Evolutionary conservation across 2,113 vertebrate species (phyloP).

Genomic region (Lontra canadensis): DNA sequence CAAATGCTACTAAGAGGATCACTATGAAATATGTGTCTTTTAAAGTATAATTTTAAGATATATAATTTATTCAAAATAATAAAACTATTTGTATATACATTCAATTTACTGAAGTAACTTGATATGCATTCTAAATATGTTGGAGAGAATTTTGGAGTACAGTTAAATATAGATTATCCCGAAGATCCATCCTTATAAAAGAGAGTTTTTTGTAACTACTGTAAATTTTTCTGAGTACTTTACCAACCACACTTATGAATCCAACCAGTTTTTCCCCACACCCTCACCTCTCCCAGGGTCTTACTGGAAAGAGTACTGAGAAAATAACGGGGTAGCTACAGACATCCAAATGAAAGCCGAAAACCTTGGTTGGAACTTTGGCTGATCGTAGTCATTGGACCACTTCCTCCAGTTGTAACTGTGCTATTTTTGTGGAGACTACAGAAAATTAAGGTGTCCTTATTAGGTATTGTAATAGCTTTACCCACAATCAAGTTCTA

Average conservation of each 20-base stretch:
- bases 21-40: not conserved
- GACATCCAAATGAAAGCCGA: not conserved
- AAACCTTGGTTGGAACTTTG: not conserved
- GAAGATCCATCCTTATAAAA: conserved; percentile 28
- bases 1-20: not conserved
- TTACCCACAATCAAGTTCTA: not conserved
- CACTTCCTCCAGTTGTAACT: not conserved
- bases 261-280: not conserved
- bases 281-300: not conserved
- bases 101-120: not conserved
- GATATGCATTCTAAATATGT: not conserved
- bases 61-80: not conserved
- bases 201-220: conserved; percentile 32
- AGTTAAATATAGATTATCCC: conserved; percentile 39
- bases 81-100: not conserved
- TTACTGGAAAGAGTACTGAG: not conserved
- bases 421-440: conserved; percentile 28
- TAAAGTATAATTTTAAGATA: not conserved
- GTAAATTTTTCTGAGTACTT: conserved; percentile 8
- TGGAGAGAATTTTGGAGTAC: conserved; percentile 25
- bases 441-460: conserved; percentile 49
- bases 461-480: conserved; percentile 20
- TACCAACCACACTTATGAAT: not conserved
- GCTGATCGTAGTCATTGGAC: not conserved
- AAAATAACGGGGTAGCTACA: not conserved